Conservation (phyloP, 2,797 vertebrate genomes). For the Mycteria americana region DNA sequence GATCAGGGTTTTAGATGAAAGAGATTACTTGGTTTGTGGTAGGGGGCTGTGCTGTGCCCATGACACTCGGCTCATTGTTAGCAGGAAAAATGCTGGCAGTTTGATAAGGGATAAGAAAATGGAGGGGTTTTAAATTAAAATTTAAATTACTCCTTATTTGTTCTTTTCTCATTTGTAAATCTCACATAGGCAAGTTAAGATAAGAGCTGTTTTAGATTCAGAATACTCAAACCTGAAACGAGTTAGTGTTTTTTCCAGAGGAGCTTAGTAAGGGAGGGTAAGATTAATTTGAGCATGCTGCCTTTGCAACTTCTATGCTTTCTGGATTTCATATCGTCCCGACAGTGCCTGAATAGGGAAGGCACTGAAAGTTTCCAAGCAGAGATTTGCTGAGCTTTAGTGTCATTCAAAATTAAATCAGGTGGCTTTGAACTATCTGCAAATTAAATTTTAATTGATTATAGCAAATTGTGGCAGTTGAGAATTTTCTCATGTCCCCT, state of each 20-base stretch:
- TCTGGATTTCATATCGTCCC: conserved; percentile 49
- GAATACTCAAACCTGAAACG: conserved; percentile 63
- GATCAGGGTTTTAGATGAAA: conserved; percentile 83
- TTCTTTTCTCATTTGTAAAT: conserved; percentile 78
- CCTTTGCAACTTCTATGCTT: conserved; percentile 47
- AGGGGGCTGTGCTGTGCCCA: conserved; percentile 74
- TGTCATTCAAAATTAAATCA: background rate
- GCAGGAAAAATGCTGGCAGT: conserved; percentile 76
- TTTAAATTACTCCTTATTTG: conserved; percentile 82
- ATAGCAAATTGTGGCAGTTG: background rate
- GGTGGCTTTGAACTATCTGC: background rate
- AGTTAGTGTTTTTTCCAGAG: conserved; percentile 47
- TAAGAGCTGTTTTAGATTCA: conserved; percentile 73
- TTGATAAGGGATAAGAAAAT: conserved; percentile 83
- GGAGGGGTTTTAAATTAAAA: conserved; percentile 81
- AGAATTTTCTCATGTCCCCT: background rate
- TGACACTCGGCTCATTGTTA: conserved; percentile 79
- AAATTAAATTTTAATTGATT: conserved; percentile 53
- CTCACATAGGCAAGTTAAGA: conserved; percentile 76
- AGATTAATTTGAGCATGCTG: background rate
- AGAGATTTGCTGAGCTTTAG: conserved; percentile 1
- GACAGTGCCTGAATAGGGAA: background rate
- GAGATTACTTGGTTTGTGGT: conserved; percentile 84
- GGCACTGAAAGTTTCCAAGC: background rate
- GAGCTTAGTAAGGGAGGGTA: conserved; percentile 2